Conservation (phyloP, 2,888 invertebrate genomes). For the Pachliopta kotzebuea region DNA sequence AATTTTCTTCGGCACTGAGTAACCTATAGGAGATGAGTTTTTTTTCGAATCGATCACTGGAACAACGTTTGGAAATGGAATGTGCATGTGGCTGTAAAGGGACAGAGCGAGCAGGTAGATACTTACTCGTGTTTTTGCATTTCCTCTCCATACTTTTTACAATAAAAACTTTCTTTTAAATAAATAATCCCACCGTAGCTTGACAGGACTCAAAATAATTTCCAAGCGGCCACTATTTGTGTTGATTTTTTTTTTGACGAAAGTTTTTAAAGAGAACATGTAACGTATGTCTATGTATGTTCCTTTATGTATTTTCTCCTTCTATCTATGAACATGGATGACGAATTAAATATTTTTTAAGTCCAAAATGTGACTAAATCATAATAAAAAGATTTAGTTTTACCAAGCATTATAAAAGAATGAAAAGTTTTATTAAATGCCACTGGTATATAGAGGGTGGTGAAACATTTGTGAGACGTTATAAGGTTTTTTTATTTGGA, state of each 20-base stretch:
- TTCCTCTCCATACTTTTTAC: conserved; percentile 78
- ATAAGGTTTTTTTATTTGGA: no score
- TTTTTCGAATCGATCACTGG: conserved; percentile 57
- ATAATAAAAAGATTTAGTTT: no score
- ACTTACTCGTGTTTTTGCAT: conserved; percentile 74
- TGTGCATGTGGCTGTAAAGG: conserved; percentile 74
- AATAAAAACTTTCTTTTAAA: conserved; percentile 81
- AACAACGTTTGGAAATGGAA: conserved; percentile 66
- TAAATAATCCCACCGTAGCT: conserved; percentile 75
- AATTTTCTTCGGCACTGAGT: conserved; percentile 38
- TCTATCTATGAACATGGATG: conserved; percentile 1
- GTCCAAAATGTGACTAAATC: not conserved
- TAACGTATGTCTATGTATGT: conserved; percentile 5
- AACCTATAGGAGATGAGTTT: conserved; percentile 54
- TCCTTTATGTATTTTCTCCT: not conserved
- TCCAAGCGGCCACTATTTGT: conserved; percentile 41
- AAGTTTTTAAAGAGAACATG: conserved; percentile 27
- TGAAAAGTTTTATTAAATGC: no score
- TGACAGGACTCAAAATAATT: conserved; percentile 77
- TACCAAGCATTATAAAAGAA: no score
- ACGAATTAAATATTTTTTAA: not conserved
- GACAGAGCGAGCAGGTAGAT: conserved; percentile 68
- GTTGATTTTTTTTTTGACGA: conserved; percentile 34
- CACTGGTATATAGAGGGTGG: no score
- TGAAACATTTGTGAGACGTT: no score